These are phyloP conservation scores for Apodemus sylvaticus DNA, from an alignment of 2,113 vertebrate species.

Conservation along the genomic window DNA sequence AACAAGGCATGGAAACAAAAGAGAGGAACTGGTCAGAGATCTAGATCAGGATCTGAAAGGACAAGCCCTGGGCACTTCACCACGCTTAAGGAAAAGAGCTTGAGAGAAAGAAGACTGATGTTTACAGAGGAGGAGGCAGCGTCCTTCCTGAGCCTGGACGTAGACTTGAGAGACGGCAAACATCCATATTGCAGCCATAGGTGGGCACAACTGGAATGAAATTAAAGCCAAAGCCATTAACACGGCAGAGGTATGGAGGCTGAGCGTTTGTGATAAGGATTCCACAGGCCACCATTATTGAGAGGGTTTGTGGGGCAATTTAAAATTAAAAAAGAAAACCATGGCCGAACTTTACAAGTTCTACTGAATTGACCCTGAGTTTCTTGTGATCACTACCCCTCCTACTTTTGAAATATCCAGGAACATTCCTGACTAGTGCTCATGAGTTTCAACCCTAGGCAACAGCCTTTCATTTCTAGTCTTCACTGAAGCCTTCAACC, in stretches of 20 bases:
- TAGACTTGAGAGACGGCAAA: background rate
- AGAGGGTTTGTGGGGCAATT: background rate
- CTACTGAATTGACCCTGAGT: background rate
- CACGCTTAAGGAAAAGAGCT: background rate
- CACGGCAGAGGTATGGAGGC: background rate
- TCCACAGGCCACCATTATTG: background rate
- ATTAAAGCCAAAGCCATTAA: background rate
- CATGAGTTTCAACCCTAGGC: background rate
- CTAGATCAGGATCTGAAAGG: background rate
- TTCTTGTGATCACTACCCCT: background rate
- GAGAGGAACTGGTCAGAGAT: background rate
- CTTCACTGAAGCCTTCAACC: background rate
- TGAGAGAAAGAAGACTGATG: background rate
- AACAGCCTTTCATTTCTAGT: background rate
- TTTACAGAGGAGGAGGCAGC: background rate
- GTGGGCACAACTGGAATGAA: background rate
- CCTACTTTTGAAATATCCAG: background rate
- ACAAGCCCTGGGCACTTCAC: background rate
- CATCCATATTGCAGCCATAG: too few relatives aligned
- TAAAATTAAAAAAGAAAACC: background rate
- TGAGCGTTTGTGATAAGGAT: background rate
- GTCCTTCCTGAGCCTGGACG: background rate
- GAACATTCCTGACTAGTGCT: background rate
- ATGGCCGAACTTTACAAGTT: background rate
- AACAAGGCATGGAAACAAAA: background rate